Base-by-base conservation (phyloP, 2,888 invertebrate species). In the Protophormia terraenovae region DNA sequence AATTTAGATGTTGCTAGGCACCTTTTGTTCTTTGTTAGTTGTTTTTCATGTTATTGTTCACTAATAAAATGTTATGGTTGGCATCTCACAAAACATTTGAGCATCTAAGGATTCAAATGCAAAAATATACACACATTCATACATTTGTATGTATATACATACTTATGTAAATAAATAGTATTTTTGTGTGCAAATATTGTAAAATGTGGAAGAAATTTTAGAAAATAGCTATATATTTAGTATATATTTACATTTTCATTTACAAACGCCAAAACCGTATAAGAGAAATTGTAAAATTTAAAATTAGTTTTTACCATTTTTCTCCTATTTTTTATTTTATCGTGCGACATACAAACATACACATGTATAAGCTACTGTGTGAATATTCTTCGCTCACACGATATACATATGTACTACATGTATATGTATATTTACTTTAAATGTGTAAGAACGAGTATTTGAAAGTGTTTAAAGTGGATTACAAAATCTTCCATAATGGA, bases 1-100 rank as follows among this genome's bases (percentile, higher is more conserved):
- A 77, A 77, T 77, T 77, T 77, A 58, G 77, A 77, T 77, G 77
- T 77, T 67, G 58, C 77, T 60, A 67, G 58, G 67, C 66, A 47
- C 45, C 55, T 77, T 77, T 77, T 67, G 67, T 77, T 47, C 45
- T 66, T 67, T 66, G 14, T 32, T 62, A 24, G 35, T 45, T 62
- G 60, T 47, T 24, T 27, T 27, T 53, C 45, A 29, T 62, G 60
- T 29, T 60, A 22, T 14, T 64, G 77, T 77, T 77, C 16, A 35
- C 67, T 47, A 69, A 69, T 60, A 69, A 77, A 77, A 77, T 77
- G 77, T 69, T 77, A 77, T 69, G 67, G 67, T 47, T 77, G 67
- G 77, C 77, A 77, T 77, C 58, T 67, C 35, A 32, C 32, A 58
- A 29, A 60, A 60, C 58, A 77, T 22, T 35, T n/a, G 41, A 29